A percentile compares a stretch with the other conserved stretches of the same genome.
phyloP scores from a whole-genome alignment of 2,797 vertebrate genomes.

The Podarcis siculus region DNA sequence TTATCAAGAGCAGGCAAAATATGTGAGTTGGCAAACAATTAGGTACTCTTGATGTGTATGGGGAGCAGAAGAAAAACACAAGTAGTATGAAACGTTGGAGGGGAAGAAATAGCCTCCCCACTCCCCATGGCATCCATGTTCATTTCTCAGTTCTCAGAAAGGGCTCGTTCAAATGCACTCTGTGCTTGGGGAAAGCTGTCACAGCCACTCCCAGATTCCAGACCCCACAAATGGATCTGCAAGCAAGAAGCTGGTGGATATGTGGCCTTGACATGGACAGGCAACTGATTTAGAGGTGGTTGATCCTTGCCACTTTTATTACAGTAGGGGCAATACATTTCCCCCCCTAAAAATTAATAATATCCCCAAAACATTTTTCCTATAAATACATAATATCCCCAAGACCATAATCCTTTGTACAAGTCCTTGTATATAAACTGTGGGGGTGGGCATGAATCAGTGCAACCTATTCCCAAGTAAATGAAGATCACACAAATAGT shows the following conservation, averaged over 20 bases:
- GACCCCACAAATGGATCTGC: background rate
- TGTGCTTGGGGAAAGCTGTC: background rate
- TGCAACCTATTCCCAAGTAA: background rate
- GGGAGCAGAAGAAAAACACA: background rate
- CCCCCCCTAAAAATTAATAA: background rate
- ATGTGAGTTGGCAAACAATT: too few relatives aligned
- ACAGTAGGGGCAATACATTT: background rate
- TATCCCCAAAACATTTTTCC: background rate
- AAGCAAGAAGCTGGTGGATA: background rate
- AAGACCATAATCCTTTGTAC: background rate
- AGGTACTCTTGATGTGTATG: too few relatives aligned
- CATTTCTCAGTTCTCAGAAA: background rate
- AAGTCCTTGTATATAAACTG: background rate
- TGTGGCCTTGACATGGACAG: background rate
- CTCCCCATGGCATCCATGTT: background rate
- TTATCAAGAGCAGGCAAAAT: too few relatives aligned
- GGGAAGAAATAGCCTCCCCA: background rate
- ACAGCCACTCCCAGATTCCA: background rate
- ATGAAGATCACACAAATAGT: background rate
- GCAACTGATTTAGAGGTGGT: accelerated
- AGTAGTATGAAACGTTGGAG: too few relatives aligned
- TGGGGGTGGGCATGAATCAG: background rate
- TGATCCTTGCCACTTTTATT: background rate
- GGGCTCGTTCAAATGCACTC: background rate
- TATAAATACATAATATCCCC: background rate